Conservation (phyloP, 2,888 invertebrate genomes). For the Archaeoteleia sp. region DNA sequence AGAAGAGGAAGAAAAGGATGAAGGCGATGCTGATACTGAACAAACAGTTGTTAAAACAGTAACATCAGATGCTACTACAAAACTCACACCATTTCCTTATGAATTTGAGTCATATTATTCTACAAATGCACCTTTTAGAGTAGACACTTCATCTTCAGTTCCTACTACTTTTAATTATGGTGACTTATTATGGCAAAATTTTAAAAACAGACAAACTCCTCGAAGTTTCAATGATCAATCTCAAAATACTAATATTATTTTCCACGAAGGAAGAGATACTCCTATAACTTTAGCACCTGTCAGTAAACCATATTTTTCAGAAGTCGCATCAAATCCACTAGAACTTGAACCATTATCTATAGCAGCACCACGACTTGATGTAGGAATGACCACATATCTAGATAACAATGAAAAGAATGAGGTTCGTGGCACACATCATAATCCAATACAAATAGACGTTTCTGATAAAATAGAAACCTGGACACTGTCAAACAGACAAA, state of each 20-base stretch:
- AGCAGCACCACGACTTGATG: too few relatives aligned
- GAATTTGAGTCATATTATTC: constrained; percentile 11
- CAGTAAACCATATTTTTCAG: too few relatives aligned
- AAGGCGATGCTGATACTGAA: constrained; percentile 52
- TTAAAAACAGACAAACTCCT: constrained; percentile 57
- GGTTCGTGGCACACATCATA: not conserved
- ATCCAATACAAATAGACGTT: constrained; percentile 28
- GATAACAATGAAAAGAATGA: too few relatives aligned
- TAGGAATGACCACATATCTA: too few relatives aligned
- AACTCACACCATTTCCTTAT: too few relatives aligned
- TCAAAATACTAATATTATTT: too few relatives aligned
- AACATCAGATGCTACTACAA: not conserved
- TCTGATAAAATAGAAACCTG: constrained; percentile 14
- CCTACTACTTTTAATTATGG: constrained; percentile 57
- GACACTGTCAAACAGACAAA: constrained; percentile 6
- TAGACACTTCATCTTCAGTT: not conserved
- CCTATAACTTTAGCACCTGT: not conserved
- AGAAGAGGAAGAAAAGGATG: too few relatives aligned
- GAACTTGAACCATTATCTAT: too few relatives aligned
- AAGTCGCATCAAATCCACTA: too few relatives aligned
- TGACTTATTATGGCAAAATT: constrained; percentile 63
- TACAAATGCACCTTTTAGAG: not conserved
- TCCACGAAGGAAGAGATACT: not conserved
- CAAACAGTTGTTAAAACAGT: too few relatives aligned
- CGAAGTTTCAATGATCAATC: constrained; percentile 48